phyloP scores from a whole-genome alignment of 2,888 invertebrate genomes.

The Stegana nigrithorax region DNA sequence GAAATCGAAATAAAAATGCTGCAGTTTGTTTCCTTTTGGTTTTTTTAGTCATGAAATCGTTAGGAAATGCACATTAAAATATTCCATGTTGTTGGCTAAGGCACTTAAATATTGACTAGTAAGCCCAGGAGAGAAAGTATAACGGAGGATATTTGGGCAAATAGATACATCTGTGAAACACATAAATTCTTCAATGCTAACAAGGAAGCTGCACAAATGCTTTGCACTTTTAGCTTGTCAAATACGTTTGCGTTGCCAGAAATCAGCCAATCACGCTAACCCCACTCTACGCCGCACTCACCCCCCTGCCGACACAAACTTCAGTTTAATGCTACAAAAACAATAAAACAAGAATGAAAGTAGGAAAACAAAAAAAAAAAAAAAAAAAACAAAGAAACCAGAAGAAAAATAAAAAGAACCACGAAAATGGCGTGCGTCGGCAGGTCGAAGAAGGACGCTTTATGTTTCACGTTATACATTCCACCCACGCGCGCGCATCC shows the following conservation, averaged over 20 bases:
- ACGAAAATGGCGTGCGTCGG: conserved; percentile 8
- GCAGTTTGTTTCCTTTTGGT: too few species aligned
- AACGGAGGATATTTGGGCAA: too few species aligned
- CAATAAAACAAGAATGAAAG: conserved; percentile 21
- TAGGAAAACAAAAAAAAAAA: conserved; percentile 21
- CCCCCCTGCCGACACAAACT: conserved; percentile 5
- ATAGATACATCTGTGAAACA: conserved; percentile 60
- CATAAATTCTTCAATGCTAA: conserved; percentile 61
- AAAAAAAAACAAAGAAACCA: conserved; percentile 26
- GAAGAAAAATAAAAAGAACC: conserved; percentile 18
- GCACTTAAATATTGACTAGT: too few species aligned
- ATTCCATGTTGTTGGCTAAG: too few species aligned
- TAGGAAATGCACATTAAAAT: too few species aligned
- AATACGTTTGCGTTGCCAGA: conserved; percentile 25
- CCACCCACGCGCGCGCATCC: conserved; percentile 2
- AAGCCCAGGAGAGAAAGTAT: too few species aligned
- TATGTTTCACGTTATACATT: not conserved
- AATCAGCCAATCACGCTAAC: conserved; percentile 39
- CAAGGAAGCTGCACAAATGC: conserved; percentile 20
- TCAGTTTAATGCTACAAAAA: conserved; percentile 17
- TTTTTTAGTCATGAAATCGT: too few species aligned
- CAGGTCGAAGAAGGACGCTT: not conserved
- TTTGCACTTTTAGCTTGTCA: conserved; percentile 24
- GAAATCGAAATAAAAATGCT: too few species aligned
- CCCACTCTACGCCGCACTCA: conserved; percentile 10